Conservation (phyloP, 2,797 vertebrate species). For the Emydoidea blandingii region DNA sequence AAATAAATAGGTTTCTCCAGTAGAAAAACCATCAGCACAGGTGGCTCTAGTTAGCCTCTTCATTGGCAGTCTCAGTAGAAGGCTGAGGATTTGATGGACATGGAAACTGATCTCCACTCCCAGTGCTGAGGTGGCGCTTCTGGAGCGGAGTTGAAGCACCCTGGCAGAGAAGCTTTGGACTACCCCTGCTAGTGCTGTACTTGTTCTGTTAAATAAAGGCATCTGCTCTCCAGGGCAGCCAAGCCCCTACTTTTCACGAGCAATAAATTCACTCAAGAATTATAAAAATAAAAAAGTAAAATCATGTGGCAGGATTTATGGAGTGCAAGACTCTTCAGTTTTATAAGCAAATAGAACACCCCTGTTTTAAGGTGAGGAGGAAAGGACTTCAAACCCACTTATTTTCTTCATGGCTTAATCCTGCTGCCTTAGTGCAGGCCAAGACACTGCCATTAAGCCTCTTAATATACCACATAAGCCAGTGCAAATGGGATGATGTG, state of each 20-base stretch:
- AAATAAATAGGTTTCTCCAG: neutral
- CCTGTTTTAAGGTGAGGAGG: neutral
- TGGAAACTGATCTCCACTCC: neutral
- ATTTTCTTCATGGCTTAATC: neutral
- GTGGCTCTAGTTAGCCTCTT: neutral
- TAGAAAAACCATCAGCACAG: neutral
- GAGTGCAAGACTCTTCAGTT: neutral
- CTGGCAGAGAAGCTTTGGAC: neutral
- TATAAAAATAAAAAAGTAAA: neutral
- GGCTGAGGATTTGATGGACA: neutral
- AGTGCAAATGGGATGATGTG: neutral
- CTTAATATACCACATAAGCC: neutral
- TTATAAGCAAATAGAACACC: neutral
- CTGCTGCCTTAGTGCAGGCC: neutral
- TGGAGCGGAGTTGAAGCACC: neutral
- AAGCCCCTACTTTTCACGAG: neutral
- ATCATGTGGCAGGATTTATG: neutral
- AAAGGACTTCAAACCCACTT: neutral
- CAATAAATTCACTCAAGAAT: neutral
- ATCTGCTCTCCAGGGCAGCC: neutral
- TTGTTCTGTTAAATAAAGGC: neutral
- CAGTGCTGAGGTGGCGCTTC: neutral
- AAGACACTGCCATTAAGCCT: neutral
- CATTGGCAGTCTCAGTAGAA: neutral
- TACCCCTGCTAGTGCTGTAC: neutral